phyloP scores from a whole-genome alignment of 2,797 vertebrate species.

The Spea hammondii region DNA sequence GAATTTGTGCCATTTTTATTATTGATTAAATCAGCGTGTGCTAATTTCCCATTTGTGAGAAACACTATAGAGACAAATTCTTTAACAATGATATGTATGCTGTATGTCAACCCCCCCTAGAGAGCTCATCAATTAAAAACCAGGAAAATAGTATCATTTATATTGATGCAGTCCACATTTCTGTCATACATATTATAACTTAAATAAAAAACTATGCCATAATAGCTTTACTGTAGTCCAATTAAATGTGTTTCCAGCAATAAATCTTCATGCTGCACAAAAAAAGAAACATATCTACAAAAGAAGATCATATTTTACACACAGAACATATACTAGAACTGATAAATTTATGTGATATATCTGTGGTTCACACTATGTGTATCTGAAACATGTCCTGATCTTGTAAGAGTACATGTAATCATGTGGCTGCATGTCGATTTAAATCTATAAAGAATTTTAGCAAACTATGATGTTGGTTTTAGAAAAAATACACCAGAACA shows the following conservation, averaged over 20 bases:
- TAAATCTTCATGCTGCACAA: not conserved
- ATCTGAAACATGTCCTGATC: not conserved
- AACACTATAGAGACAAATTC: not conserved
- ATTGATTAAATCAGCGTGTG: conserved; percentile 10
- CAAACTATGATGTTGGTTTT: too few species aligned
- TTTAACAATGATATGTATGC: not conserved
- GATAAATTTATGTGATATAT: not conserved
- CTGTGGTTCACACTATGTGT: not conserved
- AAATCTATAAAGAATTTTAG: too few species aligned
- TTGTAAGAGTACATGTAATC: too few species aligned
- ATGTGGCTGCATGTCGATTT: too few species aligned
- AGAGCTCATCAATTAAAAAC: not conserved
- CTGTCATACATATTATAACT: not conserved
- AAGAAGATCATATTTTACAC: not conserved
- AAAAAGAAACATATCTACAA: not conserved
- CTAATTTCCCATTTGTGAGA: not conserved
- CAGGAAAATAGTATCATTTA: not conserved
- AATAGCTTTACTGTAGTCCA: not conserved
- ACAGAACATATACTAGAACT: not conserved
- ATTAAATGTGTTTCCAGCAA: not conserved
- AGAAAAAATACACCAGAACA: too few species aligned
- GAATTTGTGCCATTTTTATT: not conserved
- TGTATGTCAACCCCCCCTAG: not conserved
- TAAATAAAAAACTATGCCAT: not conserved
- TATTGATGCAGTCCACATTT: not conserved